phyloP scores from a whole-genome alignment of 64 coral and sea anemone genomes.

The Astreopora myriophthalma region DNA sequence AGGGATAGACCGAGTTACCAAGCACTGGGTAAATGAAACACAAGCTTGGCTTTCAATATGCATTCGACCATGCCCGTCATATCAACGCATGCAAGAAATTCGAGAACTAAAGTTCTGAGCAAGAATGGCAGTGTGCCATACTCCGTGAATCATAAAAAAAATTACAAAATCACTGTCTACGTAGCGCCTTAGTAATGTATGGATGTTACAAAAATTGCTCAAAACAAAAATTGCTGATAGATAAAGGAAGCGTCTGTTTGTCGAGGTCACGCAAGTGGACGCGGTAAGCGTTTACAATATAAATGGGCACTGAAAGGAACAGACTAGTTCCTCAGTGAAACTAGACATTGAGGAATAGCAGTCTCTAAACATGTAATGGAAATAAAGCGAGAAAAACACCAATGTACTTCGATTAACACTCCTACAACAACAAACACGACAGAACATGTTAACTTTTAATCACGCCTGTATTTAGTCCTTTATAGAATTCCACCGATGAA shows the following conservation, averaged over 20 bases:
- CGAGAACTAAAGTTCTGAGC: neutral
- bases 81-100: too few species aligned
- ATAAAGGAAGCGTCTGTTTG: neutral
- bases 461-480: neutral
- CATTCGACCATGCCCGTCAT: too few species aligned
- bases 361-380: too few species aligned
- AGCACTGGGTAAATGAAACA: too few species aligned
- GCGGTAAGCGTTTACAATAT: neutral
- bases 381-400: neutral
- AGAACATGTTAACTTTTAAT: neutral
- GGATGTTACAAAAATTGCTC: neutral
- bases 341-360: neutral
- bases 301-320: neutral
- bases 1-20: too few species aligned
- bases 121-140: neutral
- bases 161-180: neutral
- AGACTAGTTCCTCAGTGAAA: neutral
- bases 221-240: neutral
- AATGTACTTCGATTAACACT: neutral
- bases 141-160: neutral
- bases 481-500: neutral
- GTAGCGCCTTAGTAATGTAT: neutral
- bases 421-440: neutral
- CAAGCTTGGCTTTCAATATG: too few species aligned
- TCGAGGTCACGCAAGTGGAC: constrained; percentile 21